Base-by-base conservation (phyloP, 2,113 vertebrate species). In the Athene noctua region DNA sequence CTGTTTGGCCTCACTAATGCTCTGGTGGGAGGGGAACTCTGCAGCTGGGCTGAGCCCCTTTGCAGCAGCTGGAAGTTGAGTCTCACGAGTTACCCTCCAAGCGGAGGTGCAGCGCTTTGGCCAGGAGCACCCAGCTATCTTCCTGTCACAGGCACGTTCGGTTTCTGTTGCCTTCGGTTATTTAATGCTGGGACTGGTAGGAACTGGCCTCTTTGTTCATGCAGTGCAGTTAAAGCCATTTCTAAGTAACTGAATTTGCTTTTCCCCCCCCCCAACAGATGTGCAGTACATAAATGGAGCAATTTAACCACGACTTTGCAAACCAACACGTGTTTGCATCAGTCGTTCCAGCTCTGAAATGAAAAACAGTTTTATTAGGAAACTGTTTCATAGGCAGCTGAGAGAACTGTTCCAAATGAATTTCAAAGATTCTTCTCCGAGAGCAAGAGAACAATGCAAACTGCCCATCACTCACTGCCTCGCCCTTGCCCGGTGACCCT, bases 11-110 rank as follows among this genome's bases (percentile, higher is more conserved):
- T 47, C 4, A 2, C 21, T 34, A 46, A 10, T 44, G n/a, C 16
- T 3, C 17, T 29, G 32, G 5, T 0, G 30, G 34, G 86, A 51
- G 52, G 54, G 52, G 57, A 23, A 27, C 19, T 18, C 61, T 38
- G 49, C 54, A 46, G 5, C 80, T 55, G 0, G 2, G 3, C 71
- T 22, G 0, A 49, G 13, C 7, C 20, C 21, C 63, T 17, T 2
- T 2, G 26, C 74, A 62, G 65, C 16, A 46, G 44, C 3, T 63
- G 81, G 36, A 42, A 38, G 49, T 8, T 11, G 32, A 75, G 21
- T 17, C 58, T 58, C 47, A 4, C 65, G 1, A 13, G 14, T 6
- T 73, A 16, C 40, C 26, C 68, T 62, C 36, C 1, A 6, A 51
- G 46, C 5, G 55, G 66, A 2, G 0, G 3, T 17, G 57, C 9